Evolutionary conservation across 2,888 invertebrate species (phyloP).

Genomic region (Eulithis testata): DNA sequence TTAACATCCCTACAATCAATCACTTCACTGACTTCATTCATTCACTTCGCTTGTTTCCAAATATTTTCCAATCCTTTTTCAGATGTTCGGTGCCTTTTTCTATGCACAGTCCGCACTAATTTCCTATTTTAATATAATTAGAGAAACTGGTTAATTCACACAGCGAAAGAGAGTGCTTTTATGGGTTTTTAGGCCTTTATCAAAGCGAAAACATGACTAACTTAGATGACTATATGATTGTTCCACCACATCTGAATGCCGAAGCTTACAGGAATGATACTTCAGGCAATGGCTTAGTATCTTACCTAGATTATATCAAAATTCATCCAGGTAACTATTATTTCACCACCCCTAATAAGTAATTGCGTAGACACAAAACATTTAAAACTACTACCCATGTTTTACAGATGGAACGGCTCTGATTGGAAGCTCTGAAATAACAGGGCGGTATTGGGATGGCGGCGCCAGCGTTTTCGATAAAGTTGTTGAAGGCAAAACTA

Average conservation of each 20-base stretch:
- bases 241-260: conserved; percentile 78
- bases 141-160: background rate
- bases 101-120: too few relatives aligned
- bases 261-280: conserved; percentile 75
- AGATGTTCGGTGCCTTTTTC: too few relatives aligned
- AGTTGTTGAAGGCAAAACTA: conserved; percentile 53
- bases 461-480: conserved; percentile 63
- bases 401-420: conserved; percentile 73
- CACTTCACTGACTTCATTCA: too few relatives aligned
- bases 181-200: background rate
- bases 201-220: conserved; percentile 37
- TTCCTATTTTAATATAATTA: too few relatives aligned
- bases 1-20: too few relatives aligned
- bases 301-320: conserved; percentile 70
- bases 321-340: conserved; percentile 61
- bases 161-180: background rate
- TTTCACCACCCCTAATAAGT: background rate
- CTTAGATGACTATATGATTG: conserved; percentile 58
- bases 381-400: too few relatives aligned
- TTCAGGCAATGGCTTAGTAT: conserved; percentile 63
- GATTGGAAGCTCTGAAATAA: conserved; percentile 76
- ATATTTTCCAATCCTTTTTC: too few relatives aligned
- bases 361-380: too few relatives aligned
- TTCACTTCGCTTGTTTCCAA: too few relatives aligned
- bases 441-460: conserved; percentile 80